A percentile compares a stretch with the other conserved stretches of the same genome.
phyloP scores from a whole-genome alignment of 1,140 invertebrate genomes.

The Euwallacea similis region DNA sequence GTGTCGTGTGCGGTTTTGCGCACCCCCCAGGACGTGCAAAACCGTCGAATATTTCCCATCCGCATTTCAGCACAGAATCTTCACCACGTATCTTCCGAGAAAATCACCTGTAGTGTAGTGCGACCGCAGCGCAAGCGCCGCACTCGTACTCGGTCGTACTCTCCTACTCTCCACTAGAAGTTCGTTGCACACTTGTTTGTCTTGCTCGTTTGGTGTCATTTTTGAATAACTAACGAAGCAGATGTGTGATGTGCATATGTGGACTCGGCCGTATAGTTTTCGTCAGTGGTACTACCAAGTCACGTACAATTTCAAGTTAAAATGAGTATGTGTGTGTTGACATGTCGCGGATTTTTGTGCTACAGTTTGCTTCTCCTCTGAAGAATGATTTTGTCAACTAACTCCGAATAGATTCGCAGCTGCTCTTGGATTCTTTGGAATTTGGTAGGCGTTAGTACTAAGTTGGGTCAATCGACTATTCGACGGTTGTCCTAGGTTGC shows the following conservation, averaged over 20 bases:
- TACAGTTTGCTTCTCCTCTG: neutral
- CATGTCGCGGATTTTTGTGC: slow-evolving; percentile 11
- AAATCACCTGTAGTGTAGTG: slow-evolving; percentile 41
- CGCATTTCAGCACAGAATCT: no score
- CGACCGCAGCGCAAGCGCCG: slow-evolving; percentile 29
- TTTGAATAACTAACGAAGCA: slow-evolving; percentile 29
- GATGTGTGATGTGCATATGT: slow-evolving; percentile 23
- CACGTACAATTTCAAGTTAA: neutral
- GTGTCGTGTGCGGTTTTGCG: no score
- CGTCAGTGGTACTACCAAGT: neutral
- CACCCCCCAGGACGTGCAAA: no score
- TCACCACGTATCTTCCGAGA: slow-evolving; percentile 17
- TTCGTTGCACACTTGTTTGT: slow-evolving; percentile 43
- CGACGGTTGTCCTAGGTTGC: slow-evolving; percentile 2
- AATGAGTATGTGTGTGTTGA: slow-evolving; percentile 13
- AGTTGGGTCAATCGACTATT: slow-evolving; percentile 14
- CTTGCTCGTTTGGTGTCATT: slow-evolving; percentile 13
- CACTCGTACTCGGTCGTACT: slow-evolving; percentile 1
- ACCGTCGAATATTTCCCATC: no score
- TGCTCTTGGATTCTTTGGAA: slow-evolving; percentile 40
- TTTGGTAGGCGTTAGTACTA: slow-evolving; percentile 44
- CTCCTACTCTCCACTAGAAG: slow-evolving; percentile 12
- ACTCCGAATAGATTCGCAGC: slow-evolving; percentile 1
- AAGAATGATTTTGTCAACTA: neutral
- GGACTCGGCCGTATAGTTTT: neutral